These are phyloP conservation scores for Drosophila mayri DNA, from an alignment of 1,140 invertebrate genomes.

Conservation along the genomic window DNA sequence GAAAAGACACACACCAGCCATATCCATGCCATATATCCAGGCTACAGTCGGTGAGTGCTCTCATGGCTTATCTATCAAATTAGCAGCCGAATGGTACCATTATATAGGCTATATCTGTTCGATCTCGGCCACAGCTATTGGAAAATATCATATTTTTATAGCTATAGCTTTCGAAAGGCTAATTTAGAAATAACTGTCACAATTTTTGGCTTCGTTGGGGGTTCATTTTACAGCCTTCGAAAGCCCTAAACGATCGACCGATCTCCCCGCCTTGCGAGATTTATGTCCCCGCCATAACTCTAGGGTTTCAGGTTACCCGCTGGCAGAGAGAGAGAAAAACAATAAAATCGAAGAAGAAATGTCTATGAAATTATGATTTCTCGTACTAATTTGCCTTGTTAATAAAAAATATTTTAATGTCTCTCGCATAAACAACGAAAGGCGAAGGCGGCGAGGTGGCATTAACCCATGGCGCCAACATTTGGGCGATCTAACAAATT, in stretches of 20 bases:
- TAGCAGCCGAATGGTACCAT: conserved; percentile 73
- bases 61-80: conserved; percentile 70
- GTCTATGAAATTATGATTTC: conserved; percentile 80
- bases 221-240: conserved; percentile 67
- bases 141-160: conserved; percentile 77
- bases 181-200: conserved; percentile 81
- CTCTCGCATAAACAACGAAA: conserved; percentile 53
- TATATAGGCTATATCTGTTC: conserved; percentile 49
- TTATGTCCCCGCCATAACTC: conserved; percentile 48
- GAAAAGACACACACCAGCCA: conserved; percentile 5
- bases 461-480: conserved; percentile 32
- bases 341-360: conserved; percentile 60
- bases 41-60: conserved; percentile 20
- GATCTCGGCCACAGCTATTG: conserved; percentile 37
- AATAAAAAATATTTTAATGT: conserved; percentile 75
- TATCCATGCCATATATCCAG: neutral
- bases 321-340: conserved; percentile 20
- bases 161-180: conserved; percentile 66
- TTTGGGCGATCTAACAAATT: neutral
- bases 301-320: conserved; percentile 44
- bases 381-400: conserved; percentile 75
- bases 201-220: conserved; percentile 66
- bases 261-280: conserved; percentile 13
- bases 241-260: conserved; percentile 41
- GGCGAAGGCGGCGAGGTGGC: neutral